Evolutionary conservation across 2,888 invertebrate species (phyloP).

Genomic region (Syritta pipiens): DNA sequence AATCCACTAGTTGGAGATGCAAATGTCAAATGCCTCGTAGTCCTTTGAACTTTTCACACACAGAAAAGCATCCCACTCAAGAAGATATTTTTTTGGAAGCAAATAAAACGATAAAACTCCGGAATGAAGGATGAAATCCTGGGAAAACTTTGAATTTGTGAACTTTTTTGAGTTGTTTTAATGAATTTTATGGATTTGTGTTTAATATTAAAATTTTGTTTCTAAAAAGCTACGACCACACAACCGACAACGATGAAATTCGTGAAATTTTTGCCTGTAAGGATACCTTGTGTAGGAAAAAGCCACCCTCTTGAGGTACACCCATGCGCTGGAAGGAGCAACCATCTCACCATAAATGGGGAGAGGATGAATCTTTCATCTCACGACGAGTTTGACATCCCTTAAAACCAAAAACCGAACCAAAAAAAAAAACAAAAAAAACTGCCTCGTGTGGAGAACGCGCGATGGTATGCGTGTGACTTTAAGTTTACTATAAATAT

Average conservation of each 20-base stretch:
- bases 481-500: slow-evolving; percentile 69
- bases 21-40: slow-evolving; percentile 23
- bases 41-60: slow-evolving; percentile 50
- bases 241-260: slow-evolving; percentile 79
- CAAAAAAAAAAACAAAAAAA: slow-evolving; percentile 1
- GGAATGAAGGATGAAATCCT: slow-evolving; percentile 21
- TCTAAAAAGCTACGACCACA: slow-evolving; percentile 74
- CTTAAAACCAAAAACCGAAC: slow-evolving; percentile 24
- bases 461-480: slow-evolving; percentile 34
- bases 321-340: slow-evolving; percentile 67
- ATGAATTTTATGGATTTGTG: slow-evolving; percentile 46
- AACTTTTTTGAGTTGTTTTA: slow-evolving; percentile 7
- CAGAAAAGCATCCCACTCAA: slow-evolving; percentile 51
- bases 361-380: slow-evolving; percentile 64
- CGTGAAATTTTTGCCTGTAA: slow-evolving; percentile 75
- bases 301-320: slow-evolving; percentile 62
- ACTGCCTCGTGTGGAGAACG: slow-evolving; percentile 16
- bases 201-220: slow-evolving; percentile 69
- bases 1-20: slow-evolving; percentile 8
- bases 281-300: slow-evolving; percentile 53
- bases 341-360: slow-evolving; percentile 24
- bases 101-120: slow-evolving; percentile 50
- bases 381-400: slow-evolving; percentile 35
- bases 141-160: slow-evolving; percentile 11
- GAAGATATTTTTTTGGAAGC: slow-evolving; percentile 32